Evolutionary conservation across 2,113 vertebrate genomes (phyloP).

Genomic region (Catharus bicknelli): DNA sequence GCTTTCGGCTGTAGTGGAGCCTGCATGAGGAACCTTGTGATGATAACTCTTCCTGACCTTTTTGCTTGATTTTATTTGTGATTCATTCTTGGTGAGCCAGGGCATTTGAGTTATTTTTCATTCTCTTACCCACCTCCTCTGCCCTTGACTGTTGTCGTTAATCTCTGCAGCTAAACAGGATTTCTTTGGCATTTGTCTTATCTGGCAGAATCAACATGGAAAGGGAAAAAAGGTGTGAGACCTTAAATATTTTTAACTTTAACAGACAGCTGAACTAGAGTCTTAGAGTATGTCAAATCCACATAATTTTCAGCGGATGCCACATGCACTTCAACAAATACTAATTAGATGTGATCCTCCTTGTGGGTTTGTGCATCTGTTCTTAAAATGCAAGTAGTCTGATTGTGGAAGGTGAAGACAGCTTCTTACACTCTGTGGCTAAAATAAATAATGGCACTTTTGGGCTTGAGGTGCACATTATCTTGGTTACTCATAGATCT

Average conservation of each 20-base stretch:
- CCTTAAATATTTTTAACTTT: not conserved
- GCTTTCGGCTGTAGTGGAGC: not conserved
- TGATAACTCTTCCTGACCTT: not conserved
- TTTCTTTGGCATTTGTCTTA: slow-evolving; percentile 8
- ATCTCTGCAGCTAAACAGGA: not conserved
- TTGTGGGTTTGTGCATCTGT: not conserved
- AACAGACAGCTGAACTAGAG: not conserved
- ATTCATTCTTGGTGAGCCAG: not conserved
- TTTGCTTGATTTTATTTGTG: not conserved
- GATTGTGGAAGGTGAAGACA: not conserved
- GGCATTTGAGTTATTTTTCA: not conserved
- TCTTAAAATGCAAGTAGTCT: slow-evolving; percentile 20
- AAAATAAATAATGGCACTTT: slow-evolving; percentile 25
- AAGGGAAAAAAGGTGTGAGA: not conserved
- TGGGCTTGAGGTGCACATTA: not conserved
- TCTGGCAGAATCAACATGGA: not conserved
- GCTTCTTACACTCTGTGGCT: not conserved
- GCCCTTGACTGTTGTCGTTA: not conserved
- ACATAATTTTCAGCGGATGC: not conserved
- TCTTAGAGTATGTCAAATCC: not conserved
- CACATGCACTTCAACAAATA: not conserved
- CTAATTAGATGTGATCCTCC: slow-evolving; percentile 2
- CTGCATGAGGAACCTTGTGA: not conserved
- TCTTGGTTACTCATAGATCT: slow-evolving; percentile 26
- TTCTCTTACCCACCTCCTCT: not conserved